Evolutionary conservation across 2,797 vertebrate genomes (phyloP).

Genomic region (Gadopsis marmoratus): DNA sequence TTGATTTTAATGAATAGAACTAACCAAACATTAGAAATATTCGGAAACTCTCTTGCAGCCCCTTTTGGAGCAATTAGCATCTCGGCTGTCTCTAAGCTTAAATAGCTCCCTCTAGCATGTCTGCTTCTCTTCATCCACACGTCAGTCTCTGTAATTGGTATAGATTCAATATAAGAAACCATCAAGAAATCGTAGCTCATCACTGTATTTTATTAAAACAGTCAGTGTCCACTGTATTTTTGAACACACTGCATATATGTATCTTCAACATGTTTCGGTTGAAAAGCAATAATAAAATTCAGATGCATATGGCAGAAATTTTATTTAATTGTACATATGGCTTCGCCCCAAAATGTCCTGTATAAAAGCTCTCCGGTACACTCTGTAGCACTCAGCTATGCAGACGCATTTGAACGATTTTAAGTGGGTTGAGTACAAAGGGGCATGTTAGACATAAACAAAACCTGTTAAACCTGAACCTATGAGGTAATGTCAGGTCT

Average conservation of each 20-base stretch:
- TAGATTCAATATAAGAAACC: not conserved
- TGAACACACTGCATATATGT: not conserved
- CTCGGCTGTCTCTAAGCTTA: not conserved
- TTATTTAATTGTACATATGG: not conserved
- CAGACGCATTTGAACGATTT: conserved; percentile 49
- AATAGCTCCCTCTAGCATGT: not conserved
- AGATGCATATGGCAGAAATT: not conserved
- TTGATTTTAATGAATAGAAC: conserved; percentile 14
- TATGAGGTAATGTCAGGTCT: conserved; percentile 68
- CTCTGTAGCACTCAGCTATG: conserved; percentile 24
- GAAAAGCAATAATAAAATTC: not conserved
- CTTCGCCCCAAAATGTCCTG: conserved; percentile 19
- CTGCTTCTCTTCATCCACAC: not conserved
- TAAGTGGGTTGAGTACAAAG: conserved; percentile 54
- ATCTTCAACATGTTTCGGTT: not conserved
- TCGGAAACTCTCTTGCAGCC: not conserved
- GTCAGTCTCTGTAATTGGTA: not conserved
- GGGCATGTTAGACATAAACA: conserved; percentile 74
- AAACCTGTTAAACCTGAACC: conserved; percentile 61
- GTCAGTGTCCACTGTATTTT: not conserved
- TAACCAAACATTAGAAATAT: conserved; percentile 2
- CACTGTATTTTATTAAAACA: not conserved
- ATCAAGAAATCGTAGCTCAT: not conserved
- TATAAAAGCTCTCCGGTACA: conserved; percentile 31
- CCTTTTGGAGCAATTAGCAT: conserved; percentile 5